Base-by-base conservation (phyloP, 64 coral and sea anemone genomes). In the Porites lutea region DNA sequence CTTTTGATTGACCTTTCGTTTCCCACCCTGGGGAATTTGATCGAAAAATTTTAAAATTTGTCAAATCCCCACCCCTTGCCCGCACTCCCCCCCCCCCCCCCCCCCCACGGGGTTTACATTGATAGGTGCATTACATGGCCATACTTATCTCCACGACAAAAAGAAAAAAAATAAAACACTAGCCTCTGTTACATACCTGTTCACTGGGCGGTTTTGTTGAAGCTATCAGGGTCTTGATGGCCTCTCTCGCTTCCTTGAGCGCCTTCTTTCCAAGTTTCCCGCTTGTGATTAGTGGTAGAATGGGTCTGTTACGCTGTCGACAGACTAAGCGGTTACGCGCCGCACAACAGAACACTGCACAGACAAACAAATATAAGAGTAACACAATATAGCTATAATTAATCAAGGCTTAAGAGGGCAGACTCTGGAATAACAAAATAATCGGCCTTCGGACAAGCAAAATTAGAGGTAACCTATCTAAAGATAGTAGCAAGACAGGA, bases 321-420 rank as follows among this genome's bases (percentile, higher is more conserved):
- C 96, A 98, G 16, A 98, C 96, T 43, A 98, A 82, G 12, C 96
- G 94, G 48, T 98, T 98, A 44, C 96, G 93, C 0, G 96, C 96
- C 22, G 96, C 91, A 77, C 96, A 98, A 14, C 93, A 98, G 50
- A 98, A 95, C 58, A 95, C 96, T 98, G 49, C 47, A 84, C 64
- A 21, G 9, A 49, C 49, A 88, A 59, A 50, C 18, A 66, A 8
- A 2, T 37, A 37, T 45, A 79, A 75, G 5, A 6, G 45, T 23
- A 9, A 54, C 19, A 65, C 14, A 62, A 50, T 72, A 89, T 60
- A 44, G 13, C 7, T n/a, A 2, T 16, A 3, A 7, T 23, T 9
- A 43, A 1, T n/a, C 68, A 16, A 14, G 8, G 4, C 0, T 65
- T 65, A 1, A 65, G 18, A 13, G 13, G 8, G 8, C 13, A 65